Base-by-base conservation (phyloP, 2,113 vertebrate species). In the Stercorarius parasiticus region DNA sequence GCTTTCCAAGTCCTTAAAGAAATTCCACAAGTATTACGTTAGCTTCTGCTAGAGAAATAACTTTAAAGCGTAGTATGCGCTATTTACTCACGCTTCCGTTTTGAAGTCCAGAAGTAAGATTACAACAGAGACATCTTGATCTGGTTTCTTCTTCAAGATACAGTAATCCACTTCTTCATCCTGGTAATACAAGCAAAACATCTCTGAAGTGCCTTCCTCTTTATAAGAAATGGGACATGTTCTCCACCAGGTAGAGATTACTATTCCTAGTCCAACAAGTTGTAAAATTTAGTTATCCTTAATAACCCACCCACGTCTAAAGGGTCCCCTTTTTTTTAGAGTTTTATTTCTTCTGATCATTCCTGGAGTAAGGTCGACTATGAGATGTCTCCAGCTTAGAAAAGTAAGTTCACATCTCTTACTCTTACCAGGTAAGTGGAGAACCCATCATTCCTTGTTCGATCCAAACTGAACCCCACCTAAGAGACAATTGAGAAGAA, bases 381-480 rank as follows among this genome's bases (percentile, higher is more conserved):
- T 14, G 22, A 53, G 13, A 72, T 29, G 6, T 10, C 23, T 30
- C 42, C 64, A 87, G 10, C 5, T 56, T 29, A 61, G 15, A 45
- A 80, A 45, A 90, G 13, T 38, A 77, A 50, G 55, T 10, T 49
- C 19, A 19, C 19, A 30, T 22, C 18, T 59, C 32, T 16, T 26
- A 15, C 6, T 86, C 98, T 98, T 96, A 99, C 99, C 98, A 99
- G 91, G 53, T 99, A 99, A 13, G 98, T 98, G 64, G 98, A 98
- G 89, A 99, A 99, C 23, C 98, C 99, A 20, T 99, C 99, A 17
- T 98, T 99, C 93, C 97, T 98, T 19, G 98, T 98, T n/a, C 98
- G 97, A 91, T 99, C 98, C 59, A 99, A 93, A 66, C 98, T 99
- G 96, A 99, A 99, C 19, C 98, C 99, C 58, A 99, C 96, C 99